Base-by-base conservation (phyloP, 37 sponge, comb jelly and placozoan genomes). In the Halisarca cf. caerulea region DNA sequence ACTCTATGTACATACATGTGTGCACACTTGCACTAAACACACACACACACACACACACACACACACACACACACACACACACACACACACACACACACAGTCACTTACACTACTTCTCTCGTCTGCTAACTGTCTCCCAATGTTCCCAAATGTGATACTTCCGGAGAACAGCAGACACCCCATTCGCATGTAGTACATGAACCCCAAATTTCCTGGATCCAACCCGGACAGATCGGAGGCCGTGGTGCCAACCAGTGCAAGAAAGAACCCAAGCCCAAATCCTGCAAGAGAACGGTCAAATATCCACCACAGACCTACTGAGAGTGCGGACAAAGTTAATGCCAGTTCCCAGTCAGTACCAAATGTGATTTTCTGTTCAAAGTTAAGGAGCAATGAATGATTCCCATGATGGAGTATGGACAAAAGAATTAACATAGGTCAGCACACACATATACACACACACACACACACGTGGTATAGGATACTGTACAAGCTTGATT, bases 241-340 rank as follows among this genome's bases (percentile, higher is more conserved):
- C 0, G 61, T 38, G 27, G 92, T 83, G 25, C 83, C 88, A 18
- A 87, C n/a, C 25, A 89, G 34, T 24, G 96, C 84, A 20, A 96
- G 42, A 68, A 90, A 9, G 47, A 94, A 43, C 28, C 93, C 90
- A 37, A 96, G 84, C 7, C 83, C 41, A 37, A 98, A 89, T 2
- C 99, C 99, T 25, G 81, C 61, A 24, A 66, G 58, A 15, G 97
- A 89, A 15, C 99, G 66, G 80, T 98, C 99, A 85, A 94, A 98
- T 66, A 98, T 60, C 93, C 93, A 98, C 99, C 99, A 98, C 91
- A 98, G 81, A 0, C 95, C 95, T 3, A 94, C 82, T 20, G 97
- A 94, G 60, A 98, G 84, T 0, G 89, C 95, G 33, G 90, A 83
- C 58, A 98, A 84, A 7, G 97, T 90, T 5, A 92, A 78, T 3